phyloP scores from a whole-genome alignment of 2,113 vertebrate genomes.

The Anser cygnoides region DNA sequence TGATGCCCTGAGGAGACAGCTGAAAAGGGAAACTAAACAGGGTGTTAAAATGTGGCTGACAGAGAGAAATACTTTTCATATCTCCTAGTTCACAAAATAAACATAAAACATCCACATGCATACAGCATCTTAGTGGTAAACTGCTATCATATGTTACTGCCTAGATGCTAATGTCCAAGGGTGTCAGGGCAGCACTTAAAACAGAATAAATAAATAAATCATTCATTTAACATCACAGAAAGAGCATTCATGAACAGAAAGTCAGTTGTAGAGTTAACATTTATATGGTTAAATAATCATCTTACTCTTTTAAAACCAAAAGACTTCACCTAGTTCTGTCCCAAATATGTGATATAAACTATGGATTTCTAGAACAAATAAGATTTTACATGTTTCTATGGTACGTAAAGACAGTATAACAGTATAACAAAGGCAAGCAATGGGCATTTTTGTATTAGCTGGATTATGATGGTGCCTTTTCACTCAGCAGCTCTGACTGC shows the following conservation, averaged over 20 bases:
- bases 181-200: not conserved
- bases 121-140: not conserved
- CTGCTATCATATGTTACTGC: not conserved
- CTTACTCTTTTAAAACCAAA: not conserved
- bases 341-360: not conserved
- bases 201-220: not conserved
- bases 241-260: not conserved
- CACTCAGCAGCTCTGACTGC: not conserved
- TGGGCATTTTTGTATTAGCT: not conserved
- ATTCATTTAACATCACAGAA: not conserved
- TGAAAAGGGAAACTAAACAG: not conserved
- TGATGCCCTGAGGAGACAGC: not conserved
- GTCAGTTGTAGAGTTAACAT: not conserved
- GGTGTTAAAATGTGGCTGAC: not conserved
- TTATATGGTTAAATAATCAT: not conserved
- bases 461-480: not conserved
- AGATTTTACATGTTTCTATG: not conserved
- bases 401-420: not conserved
- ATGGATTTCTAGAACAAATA: not conserved
- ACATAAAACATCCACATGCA: not conserved
- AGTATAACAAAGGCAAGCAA: not conserved
- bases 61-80: not conserved
- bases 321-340: not conserved
- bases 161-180: not conserved
- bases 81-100: not conserved